phyloP scores from a whole-genome alignment of 1,140 invertebrate species.

The Maconellicoccus hirsutus region DNA sequence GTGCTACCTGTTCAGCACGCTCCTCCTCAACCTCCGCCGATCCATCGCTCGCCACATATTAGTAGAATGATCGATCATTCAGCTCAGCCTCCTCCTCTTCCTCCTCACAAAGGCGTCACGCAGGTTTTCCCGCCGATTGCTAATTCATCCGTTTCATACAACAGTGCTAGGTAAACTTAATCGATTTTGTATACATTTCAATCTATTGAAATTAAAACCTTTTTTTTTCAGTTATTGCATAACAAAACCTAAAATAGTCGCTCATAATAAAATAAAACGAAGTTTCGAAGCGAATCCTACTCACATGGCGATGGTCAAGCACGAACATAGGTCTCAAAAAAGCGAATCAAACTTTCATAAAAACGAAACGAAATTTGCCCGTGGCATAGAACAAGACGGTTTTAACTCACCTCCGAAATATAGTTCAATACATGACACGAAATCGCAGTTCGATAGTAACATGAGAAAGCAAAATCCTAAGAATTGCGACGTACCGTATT shows the following conservation, averaged over 20 bases:
- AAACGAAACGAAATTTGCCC: background rate
- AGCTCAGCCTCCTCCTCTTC: conserved; percentile 28
- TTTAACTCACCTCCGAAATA: conserved; percentile 16
- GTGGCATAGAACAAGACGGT: background rate
- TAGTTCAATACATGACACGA: background rate
- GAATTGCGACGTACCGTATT: conserved; percentile 34
- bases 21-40: conserved; percentile 8
- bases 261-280: background rate
- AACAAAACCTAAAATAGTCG: background rate
- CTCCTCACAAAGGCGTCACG: conserved; percentile 29
- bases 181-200: background rate
- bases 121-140: conserved; percentile 27
- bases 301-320: background rate
- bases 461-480: background rate
- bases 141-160: conserved; percentile 1
- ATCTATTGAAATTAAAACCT: background rate
- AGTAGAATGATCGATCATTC: conserved; percentile 13
- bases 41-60: background rate
- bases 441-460: background rate
- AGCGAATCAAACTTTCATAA: background rate
- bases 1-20: background rate
- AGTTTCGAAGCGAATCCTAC: background rate
- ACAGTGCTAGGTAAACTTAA: background rate
- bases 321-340: background rate
- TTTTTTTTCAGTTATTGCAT: background rate